Evolutionary conservation across 2,888 invertebrate species (phyloP), one percentile per base, ranked within the genome.

Genomic region (Clepsis dumicolana): DNA sequence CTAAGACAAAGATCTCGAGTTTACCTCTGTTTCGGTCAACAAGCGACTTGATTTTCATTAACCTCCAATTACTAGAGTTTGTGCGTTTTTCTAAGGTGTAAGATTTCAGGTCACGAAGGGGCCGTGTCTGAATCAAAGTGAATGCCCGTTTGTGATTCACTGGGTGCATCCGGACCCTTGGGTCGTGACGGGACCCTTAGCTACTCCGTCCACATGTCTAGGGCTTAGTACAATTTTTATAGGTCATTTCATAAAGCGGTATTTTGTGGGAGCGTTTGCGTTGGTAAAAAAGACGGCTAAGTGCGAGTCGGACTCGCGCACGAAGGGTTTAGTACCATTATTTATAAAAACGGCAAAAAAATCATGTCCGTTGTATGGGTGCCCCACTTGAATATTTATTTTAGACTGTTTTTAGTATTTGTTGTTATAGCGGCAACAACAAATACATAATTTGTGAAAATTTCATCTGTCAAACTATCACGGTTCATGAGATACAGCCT

Each of bases 121-220:
- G 72, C 78, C 79, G 80, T 78, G 83, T 78, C 82, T 82, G 87
- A 86, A 86, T 89, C 86, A 85, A 83, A 86, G 85, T 86, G 85
- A 86, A 87, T 87, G 80, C 83, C 78, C 80, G 81, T 83, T 85
- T 83, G 84, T 83, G 83, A 85, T 80, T 77, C 78, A 77, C 74
- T 87, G 85, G 87, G 86, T 87, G 89, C 87, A 86, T 88, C 88
- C 88, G 87, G 86, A 84, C 85, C 89, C 84, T 85, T 79, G 77
- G 66, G 78, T 70, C 73, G 72, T 74, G 72, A 69, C 73, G 25
- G 24, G 68, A 41, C 70, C 69, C 64, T 52, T 71, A 32, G 64
- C 63, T 68, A 41, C 29, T 54, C 63, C 63, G 27, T 25, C 24
- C 61, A 61, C 69, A 66, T 61, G 38, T 35, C 70, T 48, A 57